Conservation (phyloP, 2,888 invertebrate genomes). For the Cheilosia vernalis region DNA sequence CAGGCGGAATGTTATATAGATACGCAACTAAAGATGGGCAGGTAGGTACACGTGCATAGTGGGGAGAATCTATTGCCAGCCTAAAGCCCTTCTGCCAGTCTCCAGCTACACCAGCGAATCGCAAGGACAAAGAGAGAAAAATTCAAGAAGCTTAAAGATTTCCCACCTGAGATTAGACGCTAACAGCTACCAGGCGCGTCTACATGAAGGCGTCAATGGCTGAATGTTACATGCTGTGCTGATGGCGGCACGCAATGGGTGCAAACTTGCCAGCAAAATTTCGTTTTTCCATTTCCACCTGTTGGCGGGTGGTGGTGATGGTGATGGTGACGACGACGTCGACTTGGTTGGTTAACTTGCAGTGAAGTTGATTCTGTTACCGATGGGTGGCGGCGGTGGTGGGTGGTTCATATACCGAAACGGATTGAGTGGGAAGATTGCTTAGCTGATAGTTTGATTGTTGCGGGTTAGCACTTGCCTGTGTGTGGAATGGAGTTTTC, state of each 20-base stretch:
- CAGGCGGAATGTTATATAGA: not conserved
- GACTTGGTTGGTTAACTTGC: conserved; percentile 17
- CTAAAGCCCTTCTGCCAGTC: conserved; percentile 26
- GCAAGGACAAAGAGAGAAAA: conserved; percentile 4
- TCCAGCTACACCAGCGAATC: not conserved
- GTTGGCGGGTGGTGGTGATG: conserved; percentile 36
- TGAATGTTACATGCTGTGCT: conserved; percentile 57
- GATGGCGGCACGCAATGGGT: conserved; percentile 57
- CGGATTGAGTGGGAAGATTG: conserved; percentile 46
- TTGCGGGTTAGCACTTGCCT: conserved; percentile 1
- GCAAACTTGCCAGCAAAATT: conserved; percentile 53
- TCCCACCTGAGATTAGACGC: conserved; percentile 60
- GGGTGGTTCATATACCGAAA: not conserved
- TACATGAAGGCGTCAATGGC: conserved; percentile 60
- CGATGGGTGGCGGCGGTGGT: not conserved
- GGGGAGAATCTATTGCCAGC: conserved; percentile 43
- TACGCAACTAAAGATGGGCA: conserved; percentile 15
- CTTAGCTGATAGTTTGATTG: conserved; percentile 44
- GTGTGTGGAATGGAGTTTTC: conserved; percentile 1
- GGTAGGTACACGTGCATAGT: not conserved
- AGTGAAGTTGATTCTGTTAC: conserved; percentile 18
- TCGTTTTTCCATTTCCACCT: conserved; percentile 63
- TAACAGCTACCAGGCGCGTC: conserved; percentile 59
- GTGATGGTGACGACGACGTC: not conserved
- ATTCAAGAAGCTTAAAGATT: conserved; percentile 69